Percentiles rank a stretch among this genome's conserved stretches.
Conservation (phyloP, 64 coral and sea anemone species). For the Stichodactyla helianthus region DNA sequence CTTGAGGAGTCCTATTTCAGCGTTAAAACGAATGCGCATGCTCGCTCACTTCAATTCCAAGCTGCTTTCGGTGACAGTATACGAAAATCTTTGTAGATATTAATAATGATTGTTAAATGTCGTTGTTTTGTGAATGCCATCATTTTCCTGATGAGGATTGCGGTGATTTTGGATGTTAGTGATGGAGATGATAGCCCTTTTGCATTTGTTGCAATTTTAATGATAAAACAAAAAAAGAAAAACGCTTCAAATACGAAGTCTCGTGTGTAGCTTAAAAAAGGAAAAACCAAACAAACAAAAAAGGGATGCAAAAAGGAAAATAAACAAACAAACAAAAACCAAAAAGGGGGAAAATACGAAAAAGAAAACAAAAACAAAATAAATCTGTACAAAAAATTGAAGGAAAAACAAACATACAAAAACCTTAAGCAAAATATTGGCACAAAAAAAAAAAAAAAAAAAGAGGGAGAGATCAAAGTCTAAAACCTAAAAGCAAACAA, state of each 20-base stretch:
- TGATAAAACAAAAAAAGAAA: not conserved
- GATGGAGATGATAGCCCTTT: not conserved
- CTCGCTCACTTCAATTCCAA: not conserved
- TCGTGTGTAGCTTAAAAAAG: too few relatives aligned
- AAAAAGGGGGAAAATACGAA: not conserved
- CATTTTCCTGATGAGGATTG: not conserved
- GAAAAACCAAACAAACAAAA: not conserved
- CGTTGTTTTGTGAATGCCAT: conserved; percentile 7
- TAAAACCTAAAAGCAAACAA: not conserved
- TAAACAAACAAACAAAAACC: not conserved
- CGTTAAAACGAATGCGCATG: not conserved
- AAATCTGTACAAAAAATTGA: too few relatives aligned
- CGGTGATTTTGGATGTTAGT: not conserved
- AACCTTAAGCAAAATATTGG: too few relatives aligned
- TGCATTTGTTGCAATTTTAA: not conserved
- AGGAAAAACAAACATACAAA: too few relatives aligned
- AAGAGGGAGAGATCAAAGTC: too few relatives aligned
- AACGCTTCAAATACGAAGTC: not conserved
- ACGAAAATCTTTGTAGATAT: conserved; percentile 34
- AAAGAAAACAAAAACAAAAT: not conserved
- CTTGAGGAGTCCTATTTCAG: not conserved
- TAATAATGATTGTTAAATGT: conserved; percentile 12
- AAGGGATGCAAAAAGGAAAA: not conserved
- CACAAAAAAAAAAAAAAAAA: not conserved
- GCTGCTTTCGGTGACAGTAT: conserved; percentile 15